phyloP scores from a whole-genome alignment of 2,113 vertebrate species.

The Brachyhypopomus occidentalis region DNA sequence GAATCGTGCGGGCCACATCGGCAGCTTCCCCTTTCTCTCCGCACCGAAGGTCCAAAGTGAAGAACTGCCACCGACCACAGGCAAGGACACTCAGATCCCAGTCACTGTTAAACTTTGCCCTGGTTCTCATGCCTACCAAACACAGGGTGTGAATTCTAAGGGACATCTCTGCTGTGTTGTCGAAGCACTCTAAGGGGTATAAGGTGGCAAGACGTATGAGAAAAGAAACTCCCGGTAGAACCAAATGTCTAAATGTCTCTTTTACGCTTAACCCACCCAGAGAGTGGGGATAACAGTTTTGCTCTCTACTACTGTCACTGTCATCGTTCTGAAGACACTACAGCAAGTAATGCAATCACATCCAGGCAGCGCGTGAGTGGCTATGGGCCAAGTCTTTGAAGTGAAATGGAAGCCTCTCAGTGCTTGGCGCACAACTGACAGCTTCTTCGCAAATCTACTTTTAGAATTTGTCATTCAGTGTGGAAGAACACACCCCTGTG shows the following conservation, averaged over 20 bases:
- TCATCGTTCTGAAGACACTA: too few species aligned
- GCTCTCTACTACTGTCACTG: too few species aligned
- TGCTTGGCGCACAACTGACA: background rate
- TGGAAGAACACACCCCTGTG: background rate
- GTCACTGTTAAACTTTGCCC: background rate
- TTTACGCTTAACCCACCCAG: background rate
- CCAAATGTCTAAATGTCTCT: background rate
- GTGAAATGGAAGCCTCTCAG: too few species aligned
- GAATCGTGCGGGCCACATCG: background rate
- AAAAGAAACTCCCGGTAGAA: background rate
- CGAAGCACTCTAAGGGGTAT: too few species aligned
- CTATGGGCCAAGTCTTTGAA: too few species aligned
- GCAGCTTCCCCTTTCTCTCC: conserved; percentile 12
- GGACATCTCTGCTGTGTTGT: too few species aligned
- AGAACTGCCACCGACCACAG: background rate
- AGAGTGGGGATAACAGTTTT: background rate
- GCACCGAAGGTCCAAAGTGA: background rate
- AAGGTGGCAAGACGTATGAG: background rate
- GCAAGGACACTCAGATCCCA: background rate
- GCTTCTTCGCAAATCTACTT: background rate
- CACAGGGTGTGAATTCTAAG: background rate
- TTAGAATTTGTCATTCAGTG: background rate
- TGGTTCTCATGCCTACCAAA: background rate
- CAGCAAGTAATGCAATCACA: too few species aligned
- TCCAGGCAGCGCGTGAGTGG: too few species aligned